A percentile compares a stretch with the other conserved stretches of the same genome.
Conservation (phyloP, 64 coral and sea anemone species). For the Actinia tenebrosa region DNA sequence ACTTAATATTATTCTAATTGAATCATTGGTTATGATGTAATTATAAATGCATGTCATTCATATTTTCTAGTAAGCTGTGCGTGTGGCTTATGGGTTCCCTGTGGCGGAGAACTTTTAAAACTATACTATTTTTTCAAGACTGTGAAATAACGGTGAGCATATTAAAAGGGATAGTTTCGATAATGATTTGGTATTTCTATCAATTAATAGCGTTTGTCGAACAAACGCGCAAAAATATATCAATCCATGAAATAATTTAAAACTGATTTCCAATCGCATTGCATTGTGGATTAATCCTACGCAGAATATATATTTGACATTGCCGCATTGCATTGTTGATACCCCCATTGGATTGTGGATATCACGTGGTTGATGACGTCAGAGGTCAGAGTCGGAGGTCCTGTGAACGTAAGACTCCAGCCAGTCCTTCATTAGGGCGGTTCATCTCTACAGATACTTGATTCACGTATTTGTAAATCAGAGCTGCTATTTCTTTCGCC, state of each 20-base stretch:
- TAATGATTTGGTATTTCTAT: neutral
- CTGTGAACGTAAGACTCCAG: conserved; percentile 23
- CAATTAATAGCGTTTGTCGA: neutral
- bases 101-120: neutral
- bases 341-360: neutral
- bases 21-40: neutral
- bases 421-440: conserved; percentile 32
- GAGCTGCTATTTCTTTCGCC: conserved; percentile 54
- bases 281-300: neutral
- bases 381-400: conserved; percentile 10
- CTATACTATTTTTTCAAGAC: neutral
- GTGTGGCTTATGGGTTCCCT: neutral
- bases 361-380: neutral
- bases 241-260: neutral
- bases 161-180: neutral
- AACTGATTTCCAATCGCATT: too few species aligned
- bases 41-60: neutral
- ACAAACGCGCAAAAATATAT: neutral
- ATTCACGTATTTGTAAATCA: conserved; percentile 49
- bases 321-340: neutral
- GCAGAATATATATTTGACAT: too few species aligned
- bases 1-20: neutral
- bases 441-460: conserved; percentile 36
- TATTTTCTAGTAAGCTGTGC: neutral
- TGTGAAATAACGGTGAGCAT: too few species aligned